Conservation (phyloP, 1,140 invertebrate genomes). For the Trichogramma pretiosum region DNA sequence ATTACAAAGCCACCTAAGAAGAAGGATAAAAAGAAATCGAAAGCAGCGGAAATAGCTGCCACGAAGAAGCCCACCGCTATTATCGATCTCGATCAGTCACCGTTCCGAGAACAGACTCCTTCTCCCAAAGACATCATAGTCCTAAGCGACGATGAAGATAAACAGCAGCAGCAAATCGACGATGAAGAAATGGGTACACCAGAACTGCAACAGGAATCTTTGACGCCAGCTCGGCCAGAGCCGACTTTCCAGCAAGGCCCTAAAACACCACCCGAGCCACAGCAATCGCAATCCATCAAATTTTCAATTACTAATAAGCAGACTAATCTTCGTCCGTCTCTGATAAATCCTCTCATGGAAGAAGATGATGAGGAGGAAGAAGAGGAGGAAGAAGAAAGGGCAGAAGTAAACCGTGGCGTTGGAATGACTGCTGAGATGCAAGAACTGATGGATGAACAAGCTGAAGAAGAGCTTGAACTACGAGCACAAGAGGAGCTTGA, state of each 20-base stretch:
- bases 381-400: slow-evolving; percentile 33
- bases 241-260: slow-evolving; percentile 49
- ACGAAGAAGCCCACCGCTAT: slow-evolving; percentile 68
- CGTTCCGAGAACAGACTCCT: slow-evolving; percentile 68
- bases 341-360: slow-evolving; percentile 56
- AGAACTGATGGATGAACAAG: slow-evolving; percentile 35
- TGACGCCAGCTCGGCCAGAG: slow-evolving; percentile 29
- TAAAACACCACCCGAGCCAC: slow-evolving; percentile 66
- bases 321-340: slow-evolving; percentile 47
- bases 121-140: slow-evolving; percentile 73
- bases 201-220: slow-evolving; percentile 32
- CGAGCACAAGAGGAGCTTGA: slow-evolving; percentile 43
- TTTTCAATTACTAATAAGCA: slow-evolving; percentile 56
- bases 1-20: slow-evolving; percentile 26
- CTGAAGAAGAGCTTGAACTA: slow-evolving; percentile 40
- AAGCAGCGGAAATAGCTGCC: slow-evolving; percentile 43
- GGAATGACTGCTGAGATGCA: slow-evolving; percentile 33
- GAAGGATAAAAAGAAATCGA: slow-evolving; percentile 46
- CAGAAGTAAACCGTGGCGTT: slow-evolving; percentile 37
- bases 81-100: slow-evolving; percentile 76
- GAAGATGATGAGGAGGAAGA: slow-evolving; percentile 40
- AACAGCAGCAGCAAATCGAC: slow-evolving; percentile 28
- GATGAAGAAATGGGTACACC: slow-evolving; percentile 23
- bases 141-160: slow-evolving; percentile 70
- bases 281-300: no score